These are phyloP conservation scores for Metopia argyrocephala DNA, from an alignment of 2,888 invertebrate genomes.

Conservation along the genomic window DNA sequence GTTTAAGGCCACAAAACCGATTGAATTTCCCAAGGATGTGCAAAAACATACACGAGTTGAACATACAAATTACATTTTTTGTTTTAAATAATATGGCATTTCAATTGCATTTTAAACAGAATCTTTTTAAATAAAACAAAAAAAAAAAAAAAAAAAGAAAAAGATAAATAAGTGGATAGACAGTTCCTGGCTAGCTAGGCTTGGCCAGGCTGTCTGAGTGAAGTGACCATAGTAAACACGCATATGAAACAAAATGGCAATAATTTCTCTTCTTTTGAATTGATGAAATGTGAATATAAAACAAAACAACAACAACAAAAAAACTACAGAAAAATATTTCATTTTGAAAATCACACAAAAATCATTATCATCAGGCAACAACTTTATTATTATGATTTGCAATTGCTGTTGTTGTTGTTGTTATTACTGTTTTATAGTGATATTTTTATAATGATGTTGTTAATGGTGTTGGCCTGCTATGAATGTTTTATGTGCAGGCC, in stretches of 20 bases:
- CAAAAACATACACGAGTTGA: neutral
- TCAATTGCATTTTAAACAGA: constrained; percentile 48
- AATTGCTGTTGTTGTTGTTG: neutral
- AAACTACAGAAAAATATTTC: neutral
- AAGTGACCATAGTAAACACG: neutral
- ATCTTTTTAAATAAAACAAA: constrained; percentile 12
- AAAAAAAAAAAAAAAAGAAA: constrained; percentile 1
- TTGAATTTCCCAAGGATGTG: constrained; percentile 26
- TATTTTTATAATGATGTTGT: constrained; percentile 17
- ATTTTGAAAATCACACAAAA: neutral
- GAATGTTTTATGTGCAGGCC: constrained; percentile 6
- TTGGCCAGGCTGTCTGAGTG: neutral
- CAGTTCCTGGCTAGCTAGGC: neutral
- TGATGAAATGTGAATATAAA: constrained; percentile 16
- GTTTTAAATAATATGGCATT: constrained; percentile 51
- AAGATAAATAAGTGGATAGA: neutral
- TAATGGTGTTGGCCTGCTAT: neutral
- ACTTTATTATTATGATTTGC: neutral
- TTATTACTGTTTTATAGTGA: neutral
- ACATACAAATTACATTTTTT: neutral
- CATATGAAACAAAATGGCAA: constrained; percentile 34
- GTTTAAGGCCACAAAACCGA: constrained; percentile 41
- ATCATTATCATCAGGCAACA: neutral
- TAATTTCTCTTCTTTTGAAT: constrained; percentile 17
- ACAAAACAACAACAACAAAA: neutral